Evolutionary conservation across 2,797 vertebrate species (phyloP), one percentile per base, ranked within the genome.

Genomic region (Sarcoramphus papa): DNA sequence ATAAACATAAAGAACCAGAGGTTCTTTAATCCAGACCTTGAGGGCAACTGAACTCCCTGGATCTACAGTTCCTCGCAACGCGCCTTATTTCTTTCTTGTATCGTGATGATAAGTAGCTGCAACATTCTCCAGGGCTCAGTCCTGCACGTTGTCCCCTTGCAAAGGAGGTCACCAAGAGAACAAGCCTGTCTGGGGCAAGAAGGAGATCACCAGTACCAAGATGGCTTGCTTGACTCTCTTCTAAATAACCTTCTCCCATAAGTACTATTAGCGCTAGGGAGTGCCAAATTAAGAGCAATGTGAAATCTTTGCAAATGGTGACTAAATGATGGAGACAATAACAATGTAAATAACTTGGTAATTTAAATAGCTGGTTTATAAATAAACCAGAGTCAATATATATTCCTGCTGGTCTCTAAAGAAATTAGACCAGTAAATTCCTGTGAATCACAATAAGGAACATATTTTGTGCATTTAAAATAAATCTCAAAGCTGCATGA

Each of bases 361-460:
- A 94, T 96, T 95, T 95, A 92, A 97, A 95, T 93, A 97, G 91
- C 35, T 74, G 76, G 80, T 97, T 97, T 95, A 95, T 97, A 96
- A 95, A 96, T 96, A 97, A 97, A 93, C 69, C 83, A 95, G 62
- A 95, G 88, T 94, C 91, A 91, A 96, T 95, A 96, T 92, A 96
- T 93, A 92, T 96, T 93, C 86, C 93, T 96, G 75, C 90, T 96
- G 87, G 94, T 96, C 94, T 96, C 93, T 95, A 93, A 97, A 96
- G 95, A 97, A 97, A 97, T 97, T 97, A 97, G 94, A 94, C 92
- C 94, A 94, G 94, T 97, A 97, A 97, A 96, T 97, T 96, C 93
- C 91, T 93, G 95, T 83, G 92, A 93, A 96, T 97, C 95, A 97
- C 95, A 96, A 94, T 95, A 95, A 94, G 92, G 90, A 95, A 95